These are phyloP conservation scores for Poecilia latipinna DNA, from an alignment of 2,113 vertebrate species.

Conservation along the genomic window DNA sequence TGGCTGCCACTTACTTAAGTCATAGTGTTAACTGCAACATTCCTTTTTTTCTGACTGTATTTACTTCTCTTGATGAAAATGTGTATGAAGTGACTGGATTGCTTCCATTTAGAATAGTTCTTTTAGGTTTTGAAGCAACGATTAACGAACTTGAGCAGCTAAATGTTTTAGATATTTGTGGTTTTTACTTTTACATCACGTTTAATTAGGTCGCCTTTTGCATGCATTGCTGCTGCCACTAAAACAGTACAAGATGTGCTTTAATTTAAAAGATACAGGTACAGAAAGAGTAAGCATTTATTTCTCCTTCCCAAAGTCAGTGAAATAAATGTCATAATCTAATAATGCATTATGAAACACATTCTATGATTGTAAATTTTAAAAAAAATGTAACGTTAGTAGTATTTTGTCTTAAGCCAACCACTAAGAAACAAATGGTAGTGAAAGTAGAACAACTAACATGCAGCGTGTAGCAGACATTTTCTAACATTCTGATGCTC, in stretches of 20 bases:
- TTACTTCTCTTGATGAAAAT: neutral
- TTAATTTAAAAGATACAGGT: neutral
- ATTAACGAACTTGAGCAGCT: too few relatives aligned
- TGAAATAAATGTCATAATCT: neutral
- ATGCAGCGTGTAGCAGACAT: neutral
- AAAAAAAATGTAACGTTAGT: neutral
- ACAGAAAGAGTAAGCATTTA: neutral
- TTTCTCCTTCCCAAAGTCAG: too few relatives aligned
- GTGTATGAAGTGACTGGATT: too few relatives aligned
- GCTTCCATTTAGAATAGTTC: too few relatives aligned
- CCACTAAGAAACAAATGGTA: neutral
- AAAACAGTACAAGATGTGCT: neutral
- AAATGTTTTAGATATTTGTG: too few relatives aligned
- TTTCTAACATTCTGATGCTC: slow-evolving; percentile 5
- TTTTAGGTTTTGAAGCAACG: too few relatives aligned
- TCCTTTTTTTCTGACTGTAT: neutral
- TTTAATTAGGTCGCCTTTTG: too few relatives aligned
- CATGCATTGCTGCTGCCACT: too few relatives aligned
- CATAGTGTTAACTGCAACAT: too few relatives aligned
- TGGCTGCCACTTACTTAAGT: neutral
- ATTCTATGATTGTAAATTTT: neutral
- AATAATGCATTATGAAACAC: neutral
- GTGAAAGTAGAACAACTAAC: neutral
- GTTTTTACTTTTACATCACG: too few relatives aligned
- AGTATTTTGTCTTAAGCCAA: neutral